Conservation (phyloP, 1,140 invertebrate species). For the Drosophila tani region DNA sequence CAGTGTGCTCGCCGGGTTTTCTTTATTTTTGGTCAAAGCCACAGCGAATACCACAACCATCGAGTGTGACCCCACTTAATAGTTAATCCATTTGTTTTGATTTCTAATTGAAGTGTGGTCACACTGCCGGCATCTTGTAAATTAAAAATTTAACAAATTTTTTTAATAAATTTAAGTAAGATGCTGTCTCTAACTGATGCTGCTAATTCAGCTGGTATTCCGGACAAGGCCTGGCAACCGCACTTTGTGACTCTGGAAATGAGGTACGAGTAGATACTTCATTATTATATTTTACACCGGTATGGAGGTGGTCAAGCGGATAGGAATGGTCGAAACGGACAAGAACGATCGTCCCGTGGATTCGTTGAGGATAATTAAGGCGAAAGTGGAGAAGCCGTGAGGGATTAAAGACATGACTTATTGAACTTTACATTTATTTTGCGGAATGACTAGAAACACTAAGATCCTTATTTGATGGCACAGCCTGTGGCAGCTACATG, state of each 20-base stretch:
- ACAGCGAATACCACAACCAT: too few relatives aligned
- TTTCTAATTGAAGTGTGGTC: background rate
- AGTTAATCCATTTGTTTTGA: background rate
- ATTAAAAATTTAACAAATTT: background rate
- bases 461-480: conserved; percentile 8
- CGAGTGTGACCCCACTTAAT: too few relatives aligned
- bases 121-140: conserved; percentile 4
- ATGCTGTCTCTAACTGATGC: conserved; percentile 57
- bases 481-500: conserved; percentile 79
- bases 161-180: background rate
- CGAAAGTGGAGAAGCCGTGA: conserved; percentile 87
- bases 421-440: conserved; percentile 19
- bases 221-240: conserved; percentile 94
- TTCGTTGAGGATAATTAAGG: conserved; percentile 94
- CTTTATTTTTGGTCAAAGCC: too few relatives aligned
- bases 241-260: conserved; percentile 93
- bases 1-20: too few relatives aligned
- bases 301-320: conserved; percentile 95
- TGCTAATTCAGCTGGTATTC: conserved; percentile 86
- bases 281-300: conserved; percentile 87
- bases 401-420: background rate
- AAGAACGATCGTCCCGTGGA: conserved; percentile 95
- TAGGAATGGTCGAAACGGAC: conserved; percentile 97
- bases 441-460: conserved; percentile 64
- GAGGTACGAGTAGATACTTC: conserved; percentile 87